A percentile compares a stretch with the other conserved stretches of the same genome.
Conservation (phyloP, 1,140 invertebrate genomes). For the Paraescarpia echinospica region DNA sequence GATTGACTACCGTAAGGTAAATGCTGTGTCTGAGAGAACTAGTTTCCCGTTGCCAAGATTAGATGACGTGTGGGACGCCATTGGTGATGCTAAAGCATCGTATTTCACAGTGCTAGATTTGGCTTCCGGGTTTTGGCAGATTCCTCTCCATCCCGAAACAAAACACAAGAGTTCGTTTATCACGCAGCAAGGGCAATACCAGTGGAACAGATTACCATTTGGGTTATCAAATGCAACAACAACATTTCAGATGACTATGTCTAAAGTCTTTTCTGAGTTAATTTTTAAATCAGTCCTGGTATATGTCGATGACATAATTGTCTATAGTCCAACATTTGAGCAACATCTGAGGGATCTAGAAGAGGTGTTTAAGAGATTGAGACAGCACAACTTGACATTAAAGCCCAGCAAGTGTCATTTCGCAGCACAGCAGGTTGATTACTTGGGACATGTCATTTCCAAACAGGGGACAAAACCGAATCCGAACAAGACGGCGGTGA, state of each 20-base stretch:
- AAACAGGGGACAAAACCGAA: slow-evolving; percentile 20
- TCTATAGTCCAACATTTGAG: slow-evolving; percentile 50
- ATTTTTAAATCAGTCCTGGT: slow-evolving; percentile 37
- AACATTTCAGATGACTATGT: slow-evolving; percentile 59
- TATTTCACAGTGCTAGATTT: too few species aligned
- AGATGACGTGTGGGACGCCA: too few species aligned
- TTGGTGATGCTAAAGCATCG: too few species aligned
- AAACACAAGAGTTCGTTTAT: background rate
- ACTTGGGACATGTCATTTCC: slow-evolving; percentile 26
- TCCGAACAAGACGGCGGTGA: slow-evolving; percentile 47
- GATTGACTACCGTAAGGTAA: too few species aligned
- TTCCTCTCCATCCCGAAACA: too few species aligned
- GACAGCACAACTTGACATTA: slow-evolving; percentile 29
- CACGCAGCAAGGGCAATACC: slow-evolving; percentile 37
- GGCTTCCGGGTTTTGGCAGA: too few species aligned
- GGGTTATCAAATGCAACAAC: slow-evolving; percentile 57
- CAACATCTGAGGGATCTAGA: slow-evolving; percentile 53
- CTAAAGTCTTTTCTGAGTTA: slow-evolving; percentile 48
- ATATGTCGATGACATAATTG: slow-evolving; percentile 62
- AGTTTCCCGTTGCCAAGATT: too few species aligned
- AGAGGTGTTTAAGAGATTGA: slow-evolving; percentile 49
- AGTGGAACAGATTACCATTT: slow-evolving; percentile 56
- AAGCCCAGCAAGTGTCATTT: slow-evolving; percentile 33
- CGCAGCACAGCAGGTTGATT: slow-evolving; percentile 14
- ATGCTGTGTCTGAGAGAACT: too few species aligned